A percentile compares a stretch with the other conserved stretches of the same genome.
Evolutionary conservation across 2,113 vertebrate genomes (phyloP).

Genomic region (Oreotrochilus melanogaster): DNA sequence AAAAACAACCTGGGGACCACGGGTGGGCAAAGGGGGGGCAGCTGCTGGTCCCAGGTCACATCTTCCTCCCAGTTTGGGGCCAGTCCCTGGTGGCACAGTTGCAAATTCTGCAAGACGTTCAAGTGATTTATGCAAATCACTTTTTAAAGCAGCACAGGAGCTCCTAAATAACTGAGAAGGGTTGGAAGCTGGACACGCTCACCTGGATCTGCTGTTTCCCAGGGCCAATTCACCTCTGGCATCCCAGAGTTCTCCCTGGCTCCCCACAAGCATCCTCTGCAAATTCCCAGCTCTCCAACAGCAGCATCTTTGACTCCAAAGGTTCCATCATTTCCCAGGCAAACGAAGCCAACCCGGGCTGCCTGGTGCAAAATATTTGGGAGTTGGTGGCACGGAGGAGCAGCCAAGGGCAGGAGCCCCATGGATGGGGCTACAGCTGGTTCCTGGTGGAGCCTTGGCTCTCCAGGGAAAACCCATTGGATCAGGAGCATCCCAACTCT

Average conservation of each 20-base stretch:
- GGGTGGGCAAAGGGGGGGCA: too few species aligned
- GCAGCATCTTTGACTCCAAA: background rate
- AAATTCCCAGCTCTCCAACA: background rate
- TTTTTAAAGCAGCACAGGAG: background rate
- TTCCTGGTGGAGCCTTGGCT: background rate
- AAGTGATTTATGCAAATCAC: constrained; percentile 6
- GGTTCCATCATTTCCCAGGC: background rate
- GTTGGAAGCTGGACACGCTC: background rate
- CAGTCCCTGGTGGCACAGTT: background rate
- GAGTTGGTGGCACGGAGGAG: constrained; percentile 42
- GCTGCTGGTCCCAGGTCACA: rapidly evolving
- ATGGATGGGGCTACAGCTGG: rapidly evolving
- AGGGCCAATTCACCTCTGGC: background rate
- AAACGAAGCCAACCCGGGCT: background rate
- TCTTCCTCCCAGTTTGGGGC: rapidly evolving
- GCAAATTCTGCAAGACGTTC: background rate
- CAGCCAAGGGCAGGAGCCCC: rapidly evolving
- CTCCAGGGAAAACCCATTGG: background rate
- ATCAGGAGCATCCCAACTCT: background rate
- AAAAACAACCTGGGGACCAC: constrained; percentile 1
- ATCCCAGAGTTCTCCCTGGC: background rate
- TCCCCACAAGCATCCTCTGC: background rate
- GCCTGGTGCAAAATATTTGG: background rate
- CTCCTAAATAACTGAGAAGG: constrained; percentile 27
- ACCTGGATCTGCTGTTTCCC: rapidly evolving